Conservation (phyloP, 2,888 invertebrate genomes). For the Agonopterix subpropinquella region DNA sequence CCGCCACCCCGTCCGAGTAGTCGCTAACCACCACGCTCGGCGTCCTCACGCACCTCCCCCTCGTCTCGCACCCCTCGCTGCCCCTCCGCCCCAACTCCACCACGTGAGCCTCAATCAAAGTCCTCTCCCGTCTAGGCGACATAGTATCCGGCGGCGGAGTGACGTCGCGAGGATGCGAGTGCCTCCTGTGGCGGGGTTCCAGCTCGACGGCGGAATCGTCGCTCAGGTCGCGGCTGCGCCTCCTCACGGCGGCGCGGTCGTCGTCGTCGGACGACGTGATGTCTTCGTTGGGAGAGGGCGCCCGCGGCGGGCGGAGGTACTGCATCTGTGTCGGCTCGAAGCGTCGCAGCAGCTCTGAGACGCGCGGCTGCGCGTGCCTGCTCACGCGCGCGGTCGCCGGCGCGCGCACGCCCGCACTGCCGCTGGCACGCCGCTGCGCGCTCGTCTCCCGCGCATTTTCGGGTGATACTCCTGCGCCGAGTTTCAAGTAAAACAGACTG, state of each 20-base stretch:
- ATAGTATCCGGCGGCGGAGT: constrained; percentile 58
- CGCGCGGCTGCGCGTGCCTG: constrained; percentile 44
- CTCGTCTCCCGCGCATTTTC: constrained; percentile 32
- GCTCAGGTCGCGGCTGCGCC: constrained; percentile 63
- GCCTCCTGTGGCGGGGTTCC: constrained; percentile 60
- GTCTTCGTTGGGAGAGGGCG: constrained; percentile 58
- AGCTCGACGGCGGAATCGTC: constrained; percentile 75
- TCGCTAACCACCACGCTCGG: constrained; percentile 93
- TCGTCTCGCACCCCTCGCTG: constrained; percentile 63
- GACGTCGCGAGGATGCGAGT: constrained; percentile 58
- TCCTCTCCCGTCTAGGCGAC: constrained; percentile 59
- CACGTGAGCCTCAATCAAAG: constrained; percentile 72
- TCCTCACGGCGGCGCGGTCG: constrained; percentile 61
- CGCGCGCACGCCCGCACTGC: constrained; percentile 21
- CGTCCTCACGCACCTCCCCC: constrained; percentile 81
- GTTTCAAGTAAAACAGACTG: constrained; percentile 67
- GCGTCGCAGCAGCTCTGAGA: constrained; percentile 58
- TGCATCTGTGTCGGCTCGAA: constrained; percentile 68
- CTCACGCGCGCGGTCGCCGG: constrained; percentile 41
- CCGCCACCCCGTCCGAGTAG: constrained; percentile 82
- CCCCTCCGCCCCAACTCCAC: constrained; percentile 72
- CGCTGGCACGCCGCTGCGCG: constrained; percentile 19
- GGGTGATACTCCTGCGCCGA: constrained; percentile 49
- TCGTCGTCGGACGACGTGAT: constrained; percentile 68
- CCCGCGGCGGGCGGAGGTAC: constrained; percentile 62